Conservation (phyloP, 2,888 invertebrate species). For the Rugalucina vietnamica region DNA sequence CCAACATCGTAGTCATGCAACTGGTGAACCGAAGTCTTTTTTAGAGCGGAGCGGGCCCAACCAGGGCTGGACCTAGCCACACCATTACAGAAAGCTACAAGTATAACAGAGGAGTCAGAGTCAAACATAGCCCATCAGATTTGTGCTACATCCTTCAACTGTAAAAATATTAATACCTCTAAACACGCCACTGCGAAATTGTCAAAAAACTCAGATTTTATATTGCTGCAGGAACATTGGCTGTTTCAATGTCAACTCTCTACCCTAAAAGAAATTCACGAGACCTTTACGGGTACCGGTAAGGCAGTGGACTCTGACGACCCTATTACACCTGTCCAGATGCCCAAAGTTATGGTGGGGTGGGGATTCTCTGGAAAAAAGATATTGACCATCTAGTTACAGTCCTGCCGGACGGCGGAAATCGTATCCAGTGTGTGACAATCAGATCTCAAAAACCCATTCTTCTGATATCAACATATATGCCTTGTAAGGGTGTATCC, state of each 20-base stretch:
- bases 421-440: conserved; percentile 22
- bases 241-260: conserved; percentile 2
- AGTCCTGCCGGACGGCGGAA: background rate
- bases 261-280: background rate
- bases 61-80: too few species aligned
- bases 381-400: conserved; percentile 22
- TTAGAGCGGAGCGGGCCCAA: too few species aligned
- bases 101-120: too few species aligned
- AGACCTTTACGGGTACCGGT: background rate
- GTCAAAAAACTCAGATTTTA: conserved; percentile 1
- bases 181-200: background rate
- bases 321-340: conserved; percentile 12
- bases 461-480: conserved; percentile 3
- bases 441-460: background rate
- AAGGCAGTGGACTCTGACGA: conserved; percentile 16
- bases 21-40: too few species aligned
- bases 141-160: background rate
- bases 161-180: conserved; percentile 23
- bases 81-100: too few species aligned
- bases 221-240: conserved; percentile 29
- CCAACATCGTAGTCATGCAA: too few species aligned
- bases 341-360: conserved; percentile 21
- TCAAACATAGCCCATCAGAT: background rate
- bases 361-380: conserved; percentile 29
- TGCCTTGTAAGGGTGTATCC: conserved; percentile 13